phyloP scores from a whole-genome alignment of 2,113 vertebrate genomes.

The Dromaius novaehollandiae region DNA sequence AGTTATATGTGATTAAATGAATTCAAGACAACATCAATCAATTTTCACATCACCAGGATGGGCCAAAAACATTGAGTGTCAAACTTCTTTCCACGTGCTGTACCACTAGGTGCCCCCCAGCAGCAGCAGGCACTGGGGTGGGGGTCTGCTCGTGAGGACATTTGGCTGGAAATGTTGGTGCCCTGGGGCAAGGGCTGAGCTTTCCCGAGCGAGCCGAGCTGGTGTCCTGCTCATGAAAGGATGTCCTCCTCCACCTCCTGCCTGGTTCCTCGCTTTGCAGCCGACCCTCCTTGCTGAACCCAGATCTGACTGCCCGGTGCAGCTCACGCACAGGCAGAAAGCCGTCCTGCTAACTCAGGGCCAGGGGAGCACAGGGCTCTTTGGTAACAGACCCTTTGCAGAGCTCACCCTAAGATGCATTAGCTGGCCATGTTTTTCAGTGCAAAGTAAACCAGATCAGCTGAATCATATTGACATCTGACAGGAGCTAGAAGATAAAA shows the following conservation, averaged over 20 bases:
- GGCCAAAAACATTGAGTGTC: not conserved
- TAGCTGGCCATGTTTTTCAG: not conserved
- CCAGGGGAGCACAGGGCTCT: not conserved
- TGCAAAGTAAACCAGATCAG: not conserved
- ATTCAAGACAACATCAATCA: not conserved
- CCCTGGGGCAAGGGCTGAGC: not conserved
- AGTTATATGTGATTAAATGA: not conserved
- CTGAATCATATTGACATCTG: not conserved
- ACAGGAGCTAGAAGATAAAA: not conserved
- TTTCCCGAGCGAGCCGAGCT: not conserved
- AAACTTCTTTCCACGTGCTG: not conserved
- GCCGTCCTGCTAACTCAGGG: not conserved
- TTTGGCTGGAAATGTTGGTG: not conserved
- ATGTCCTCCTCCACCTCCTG: not conserved
- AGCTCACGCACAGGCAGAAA: not conserved
- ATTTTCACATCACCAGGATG: not conserved
- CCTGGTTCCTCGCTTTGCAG: not conserved
- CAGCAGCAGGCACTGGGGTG: not conserved
- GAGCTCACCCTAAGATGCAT: not conserved
- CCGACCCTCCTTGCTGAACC: not conserved
- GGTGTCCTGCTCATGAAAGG: accelerated
- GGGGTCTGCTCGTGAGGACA: not conserved
- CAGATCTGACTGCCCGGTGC: accelerated
- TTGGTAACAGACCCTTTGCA: not conserved
- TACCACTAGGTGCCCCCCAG: not conserved